Evolutionary conservation across 2,888 invertebrate species (phyloP), one percentile per base, ranked within the genome.

Genomic region (Sphinx pinastri): DNA sequence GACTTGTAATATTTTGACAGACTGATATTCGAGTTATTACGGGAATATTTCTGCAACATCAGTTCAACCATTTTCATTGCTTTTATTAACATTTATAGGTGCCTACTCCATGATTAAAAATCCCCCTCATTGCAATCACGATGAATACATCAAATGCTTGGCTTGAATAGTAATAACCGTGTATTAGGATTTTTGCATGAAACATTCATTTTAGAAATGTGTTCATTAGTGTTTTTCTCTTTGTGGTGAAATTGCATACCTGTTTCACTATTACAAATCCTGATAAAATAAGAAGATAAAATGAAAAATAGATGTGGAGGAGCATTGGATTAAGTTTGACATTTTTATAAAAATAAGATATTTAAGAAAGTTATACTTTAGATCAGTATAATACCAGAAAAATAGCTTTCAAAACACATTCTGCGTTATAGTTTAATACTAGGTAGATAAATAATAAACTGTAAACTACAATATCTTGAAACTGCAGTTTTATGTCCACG

Each of bases 401-500:
- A 16, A 54, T 54, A 8, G 47, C 16, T 19, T 63, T 49, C 16
- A 49, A 47, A 49, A 63, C 19, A 63, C 38, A 19, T 47, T 63
- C 47, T 63, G n/a, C 49, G n/a, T 16, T 49, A 47, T 4, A 8
- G 31, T 58, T 58, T 58, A 49, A 59, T 25, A 57, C 45, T 54
- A 14, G 31, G 38, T 45, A 55, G 52, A 69, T 63, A 63, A 69
- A 68, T 68, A 45, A 55, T 68, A 45, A 55, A 45, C 55, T 75
- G 67, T 68, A 69, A 74, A 75, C 72, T 75, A 74, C 74, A 76
- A 74, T 70, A 68, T 45, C 71, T 72, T 75, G 71, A 70, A 73
- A 79, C 74, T 76, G 74, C 71, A 74, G 67, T 74, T 77, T 78
- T 72, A 76, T 71, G 74, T 71, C 72, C 71, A 68, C 57, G 59